Evolutionary conservation across 1,140 invertebrate genomes (phyloP).

Genomic region (Trigoniulus corallinus): DNA sequence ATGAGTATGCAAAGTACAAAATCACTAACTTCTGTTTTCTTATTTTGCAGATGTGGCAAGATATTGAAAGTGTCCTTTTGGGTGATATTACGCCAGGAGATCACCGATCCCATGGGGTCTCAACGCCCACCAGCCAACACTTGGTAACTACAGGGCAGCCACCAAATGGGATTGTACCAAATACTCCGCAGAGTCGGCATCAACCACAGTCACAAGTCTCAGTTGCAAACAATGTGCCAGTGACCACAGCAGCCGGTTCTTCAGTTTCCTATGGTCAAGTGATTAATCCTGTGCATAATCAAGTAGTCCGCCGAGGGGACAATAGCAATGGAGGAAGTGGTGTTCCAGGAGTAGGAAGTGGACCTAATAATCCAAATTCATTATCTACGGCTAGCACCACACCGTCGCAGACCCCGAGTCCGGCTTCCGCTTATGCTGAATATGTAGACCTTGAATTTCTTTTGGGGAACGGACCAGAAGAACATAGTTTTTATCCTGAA

Average conservation of each 20-base stretch:
- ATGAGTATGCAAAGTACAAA: no score
- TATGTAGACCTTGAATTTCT: conserved; percentile 2
- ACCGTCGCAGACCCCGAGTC: background rate
- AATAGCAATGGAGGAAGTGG: background rate
- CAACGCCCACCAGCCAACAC: background rate
- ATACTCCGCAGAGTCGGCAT: background rate
- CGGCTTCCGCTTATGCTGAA: background rate
- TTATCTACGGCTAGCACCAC: background rate
- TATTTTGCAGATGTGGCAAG: conserved; percentile 33
- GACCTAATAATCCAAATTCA: no score
- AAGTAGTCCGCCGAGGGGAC: background rate
- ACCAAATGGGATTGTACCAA: background rate
- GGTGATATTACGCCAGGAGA: conserved; percentile 17
- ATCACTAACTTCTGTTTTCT: conserved; percentile 3
- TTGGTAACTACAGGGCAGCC: background rate
- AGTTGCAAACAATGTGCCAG: background rate
- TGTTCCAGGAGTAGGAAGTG: background rate
- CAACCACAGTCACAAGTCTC: background rate
- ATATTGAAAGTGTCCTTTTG: conserved; percentile 31
- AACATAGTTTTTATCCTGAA: background rate
- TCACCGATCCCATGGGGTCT: background rate
- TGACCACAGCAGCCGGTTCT: no score
- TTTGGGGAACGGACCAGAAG: background rate
- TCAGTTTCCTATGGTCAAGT: background rate
- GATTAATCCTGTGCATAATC: background rate